Percentiles rank a stretch among this genome's conserved stretches.
phyloP scores from a whole-genome alignment of 2,888 invertebrate species.

The Cephus nigrinus region DNA sequence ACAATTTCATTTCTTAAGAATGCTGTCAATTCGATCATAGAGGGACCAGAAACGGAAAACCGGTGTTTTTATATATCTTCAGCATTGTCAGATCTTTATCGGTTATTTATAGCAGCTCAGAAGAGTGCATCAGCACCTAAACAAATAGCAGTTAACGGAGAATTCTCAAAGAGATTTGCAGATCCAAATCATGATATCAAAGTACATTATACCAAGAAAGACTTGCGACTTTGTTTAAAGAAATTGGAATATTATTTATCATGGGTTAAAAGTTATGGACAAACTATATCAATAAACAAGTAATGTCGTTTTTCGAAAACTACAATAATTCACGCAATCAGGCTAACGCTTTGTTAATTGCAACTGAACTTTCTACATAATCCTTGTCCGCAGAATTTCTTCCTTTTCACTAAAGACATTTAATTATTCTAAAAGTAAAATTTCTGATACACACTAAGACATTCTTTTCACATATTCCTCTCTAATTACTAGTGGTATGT shows the following conservation, averaged over 20 bases:
- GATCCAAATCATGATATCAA: constrained; percentile 68
- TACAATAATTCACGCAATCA: no score
- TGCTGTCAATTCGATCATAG: constrained; percentile 73
- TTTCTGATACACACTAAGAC: no score
- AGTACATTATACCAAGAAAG: constrained; percentile 68
- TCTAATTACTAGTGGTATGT: no score
- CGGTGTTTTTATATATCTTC: constrained; percentile 72
- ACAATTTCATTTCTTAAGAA: constrained; percentile 71
- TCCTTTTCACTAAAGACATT: no score
- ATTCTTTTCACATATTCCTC: no score
- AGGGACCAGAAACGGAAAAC: constrained; percentile 71
- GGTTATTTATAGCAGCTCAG: constrained; percentile 69
- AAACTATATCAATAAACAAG: neutral
- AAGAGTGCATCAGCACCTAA: constrained; percentile 34
- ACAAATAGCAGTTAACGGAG: constrained; percentile 42
- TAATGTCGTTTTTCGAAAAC: no score
- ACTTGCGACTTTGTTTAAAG: constrained; percentile 71
- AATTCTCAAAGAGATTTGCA: constrained; percentile 71
- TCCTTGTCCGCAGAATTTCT: no score
- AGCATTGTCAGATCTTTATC: constrained; percentile 76
- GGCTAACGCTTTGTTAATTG: no score
- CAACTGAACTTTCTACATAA: no score
- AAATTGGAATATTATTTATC: constrained; percentile 81
- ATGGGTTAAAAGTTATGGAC: constrained; percentile 68
- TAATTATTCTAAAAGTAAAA: no score